A percentile compares a stretch with the other conserved stretches of the same genome.
These are phyloP conservation scores for Tethya wilhelma DNA, from an alignment of 37 sponge, comb jelly and placozoan genomes.

Conservation along the genomic window DNA sequence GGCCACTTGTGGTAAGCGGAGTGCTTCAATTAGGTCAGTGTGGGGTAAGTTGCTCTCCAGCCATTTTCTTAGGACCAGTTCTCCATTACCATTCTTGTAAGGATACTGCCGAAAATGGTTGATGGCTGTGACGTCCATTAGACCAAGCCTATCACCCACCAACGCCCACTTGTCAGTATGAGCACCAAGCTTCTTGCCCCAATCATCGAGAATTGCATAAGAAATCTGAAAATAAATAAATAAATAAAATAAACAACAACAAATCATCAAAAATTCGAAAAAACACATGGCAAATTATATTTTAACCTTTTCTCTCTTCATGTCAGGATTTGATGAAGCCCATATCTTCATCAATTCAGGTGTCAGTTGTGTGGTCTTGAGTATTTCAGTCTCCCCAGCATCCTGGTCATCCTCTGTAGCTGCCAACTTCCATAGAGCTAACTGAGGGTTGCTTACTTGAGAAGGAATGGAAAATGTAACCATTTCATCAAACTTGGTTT, in stretches of 20 bases:
- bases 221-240: constrained; percentile 12
- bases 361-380: constrained; percentile 22
- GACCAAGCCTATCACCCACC: constrained; percentile 36
- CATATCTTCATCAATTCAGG: constrained; percentile 20
- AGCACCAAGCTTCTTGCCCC: constrained; percentile 8
- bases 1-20: background rate
- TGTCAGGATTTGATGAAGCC: constrained; percentile 29
- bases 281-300: background rate
- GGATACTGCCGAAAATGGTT: constrained; percentile 16
- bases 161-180: constrained; percentile 26
- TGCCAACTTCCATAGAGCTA: background rate
- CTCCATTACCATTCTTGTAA: constrained; percentile 24
- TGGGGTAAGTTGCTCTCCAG: constrained; percentile 32
- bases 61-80: constrained; percentile 34
- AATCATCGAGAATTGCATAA: background rate
- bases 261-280: background rate
- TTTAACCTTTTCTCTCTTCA: constrained; percentile 24
- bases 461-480: constrained; percentile 32
- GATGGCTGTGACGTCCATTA: constrained; percentile 32
- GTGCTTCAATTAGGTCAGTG: constrained; percentile 21
- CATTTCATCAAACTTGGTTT: background rate
- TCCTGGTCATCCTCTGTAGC: constrained; percentile 13
- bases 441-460: background rate
- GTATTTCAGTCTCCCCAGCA: background rate
- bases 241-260: background rate